These are phyloP conservation scores for Molorchus minor DNA, from an alignment of 2,888 invertebrate genomes.

Conservation along the genomic window DNA sequence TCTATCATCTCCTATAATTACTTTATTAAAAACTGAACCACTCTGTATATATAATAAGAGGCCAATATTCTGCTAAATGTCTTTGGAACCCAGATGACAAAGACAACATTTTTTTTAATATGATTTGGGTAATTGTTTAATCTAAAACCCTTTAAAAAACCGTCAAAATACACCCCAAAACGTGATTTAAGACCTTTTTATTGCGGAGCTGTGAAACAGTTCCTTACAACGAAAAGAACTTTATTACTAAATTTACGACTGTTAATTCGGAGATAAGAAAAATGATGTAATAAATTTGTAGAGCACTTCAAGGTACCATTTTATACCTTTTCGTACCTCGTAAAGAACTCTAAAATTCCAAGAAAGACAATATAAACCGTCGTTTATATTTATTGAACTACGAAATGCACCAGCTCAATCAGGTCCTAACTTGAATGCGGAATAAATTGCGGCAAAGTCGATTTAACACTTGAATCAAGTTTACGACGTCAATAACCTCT, in stretches of 20 bases:
- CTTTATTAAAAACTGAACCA: no score
- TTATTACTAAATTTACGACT: slow-evolving; percentile 20
- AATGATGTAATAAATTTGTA: slow-evolving; percentile 36
- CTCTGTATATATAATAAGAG: no score
- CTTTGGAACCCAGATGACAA: no score
- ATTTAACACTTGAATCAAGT: slow-evolving; percentile 42
- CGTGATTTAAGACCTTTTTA: slow-evolving; percentile 1
- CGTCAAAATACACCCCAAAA: not conserved
- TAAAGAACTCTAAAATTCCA: slow-evolving; percentile 39
- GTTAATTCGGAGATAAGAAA: slow-evolving; percentile 21
- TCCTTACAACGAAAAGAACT: slow-evolving; percentile 15
- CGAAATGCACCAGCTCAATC: slow-evolving; percentile 16
- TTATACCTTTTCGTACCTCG: slow-evolving; percentile 44
- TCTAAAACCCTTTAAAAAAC: no score
- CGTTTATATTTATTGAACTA: slow-evolving; percentile 27
- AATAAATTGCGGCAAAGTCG: slow-evolving; percentile 31
- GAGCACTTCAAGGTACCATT: slow-evolving; percentile 31
- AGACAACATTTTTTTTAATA: no score
- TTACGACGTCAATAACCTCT: slow-evolving; percentile 43
- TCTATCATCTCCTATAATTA: no score
- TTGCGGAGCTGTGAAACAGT: slow-evolving; percentile 15
- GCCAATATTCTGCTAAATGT: no score
- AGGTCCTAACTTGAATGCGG: slow-evolving; percentile 12
- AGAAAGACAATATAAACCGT: slow-evolving; percentile 29
- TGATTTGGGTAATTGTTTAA: no score